Base-by-base conservation (phyloP, 1,140 invertebrate species). In the Drosophila bipectinata region DNA sequence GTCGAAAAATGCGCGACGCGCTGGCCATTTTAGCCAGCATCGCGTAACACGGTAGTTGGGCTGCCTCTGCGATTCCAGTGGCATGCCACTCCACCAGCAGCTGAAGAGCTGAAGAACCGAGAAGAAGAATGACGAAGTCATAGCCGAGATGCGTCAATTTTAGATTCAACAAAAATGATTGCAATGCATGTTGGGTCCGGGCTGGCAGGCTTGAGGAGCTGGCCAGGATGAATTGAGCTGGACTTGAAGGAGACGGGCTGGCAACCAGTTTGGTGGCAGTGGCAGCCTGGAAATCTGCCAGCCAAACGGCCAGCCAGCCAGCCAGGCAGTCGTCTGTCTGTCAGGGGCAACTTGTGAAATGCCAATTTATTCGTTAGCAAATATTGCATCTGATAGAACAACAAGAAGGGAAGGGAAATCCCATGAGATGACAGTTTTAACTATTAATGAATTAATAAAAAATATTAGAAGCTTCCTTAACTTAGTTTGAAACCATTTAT, bases 281-380 rank as follows among this genome's bases (percentile, higher is more conserved):
- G 49, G 37, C 24, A 56, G 67, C 28, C 28, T 18, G 44, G 68
- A 47, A 15, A 26, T 21, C 54, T 59, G 60, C 44, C 67, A 72
- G 62, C 14, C 49, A 48, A 48, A 34, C 30, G 58, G 45, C 34
- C 51, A 60, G 49, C 39, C 47, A 67, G 63, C 58, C 55, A 53
- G 68, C 69, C 64, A 68, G 28, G 45, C 75, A 84, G 81, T 84
- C 75, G 76, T 63, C 80, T 73, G 83, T 87, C 83, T 88, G 83
- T 87, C 83, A 87, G 84, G 66, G 76, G 79, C 80, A 78, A 88
- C 83, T 88, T 88, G 83, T 88, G 83, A 88, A 88, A 88, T 88
- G 83, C 83, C 83, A 88, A 88, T 88, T 88, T 88, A 88, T 88
- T 88, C 83, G 83, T 88, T 88, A 88, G 83, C 83, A 88, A 88